Evolutionary conservation across 1,140 invertebrate species (phyloP).

Genomic region (Zaprionus camerounensis): DNA sequence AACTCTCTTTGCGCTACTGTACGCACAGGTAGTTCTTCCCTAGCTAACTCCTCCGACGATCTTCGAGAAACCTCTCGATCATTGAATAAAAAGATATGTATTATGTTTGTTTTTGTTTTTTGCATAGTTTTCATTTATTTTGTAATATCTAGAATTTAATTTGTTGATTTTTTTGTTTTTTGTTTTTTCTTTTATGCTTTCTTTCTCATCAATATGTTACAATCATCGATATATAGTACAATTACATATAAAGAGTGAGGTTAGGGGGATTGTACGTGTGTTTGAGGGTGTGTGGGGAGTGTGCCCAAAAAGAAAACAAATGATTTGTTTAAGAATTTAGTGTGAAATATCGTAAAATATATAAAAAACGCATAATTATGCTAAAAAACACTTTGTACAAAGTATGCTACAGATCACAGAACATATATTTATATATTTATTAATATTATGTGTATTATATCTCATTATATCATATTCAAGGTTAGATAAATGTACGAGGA

Average conservation of each 20-base stretch:
- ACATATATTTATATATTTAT: slow-evolving; percentile 74
- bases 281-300: neutral
- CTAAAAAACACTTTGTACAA: slow-evolving; percentile 83
- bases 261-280: neutral
- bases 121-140: slow-evolving; percentile 48
- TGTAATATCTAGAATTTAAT: slow-evolving; percentile 60
- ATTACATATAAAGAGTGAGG: slow-evolving; percentile 7
- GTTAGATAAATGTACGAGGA: slow-evolving; percentile 42
- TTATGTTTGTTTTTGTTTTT: slow-evolving; percentile 28
- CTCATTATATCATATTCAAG: slow-evolving; percentile 59
- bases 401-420: slow-evolving; percentile 84
- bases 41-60: neutral
- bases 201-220: slow-evolving; percentile 44
- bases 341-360: slow-evolving; percentile 64
- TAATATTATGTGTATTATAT: slow-evolving; percentile 64
- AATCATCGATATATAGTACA: slow-evolving; percentile 42
- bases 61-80: slow-evolving; percentile 1
- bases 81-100: slow-evolving; percentile 13
- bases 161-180: slow-evolving; percentile 33
- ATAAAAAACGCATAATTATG: slow-evolving; percentile 76
- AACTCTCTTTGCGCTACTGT: slow-evolving; percentile 29
- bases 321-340: slow-evolving; percentile 30
- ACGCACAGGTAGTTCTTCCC: slow-evolving; percentile 41
- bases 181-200: slow-evolving; percentile 28
- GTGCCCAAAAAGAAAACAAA: slow-evolving; percentile 16